Base-by-base conservation (phyloP, 2,797 vertebrate species). In the Rhinoraja longicauda region DNA sequence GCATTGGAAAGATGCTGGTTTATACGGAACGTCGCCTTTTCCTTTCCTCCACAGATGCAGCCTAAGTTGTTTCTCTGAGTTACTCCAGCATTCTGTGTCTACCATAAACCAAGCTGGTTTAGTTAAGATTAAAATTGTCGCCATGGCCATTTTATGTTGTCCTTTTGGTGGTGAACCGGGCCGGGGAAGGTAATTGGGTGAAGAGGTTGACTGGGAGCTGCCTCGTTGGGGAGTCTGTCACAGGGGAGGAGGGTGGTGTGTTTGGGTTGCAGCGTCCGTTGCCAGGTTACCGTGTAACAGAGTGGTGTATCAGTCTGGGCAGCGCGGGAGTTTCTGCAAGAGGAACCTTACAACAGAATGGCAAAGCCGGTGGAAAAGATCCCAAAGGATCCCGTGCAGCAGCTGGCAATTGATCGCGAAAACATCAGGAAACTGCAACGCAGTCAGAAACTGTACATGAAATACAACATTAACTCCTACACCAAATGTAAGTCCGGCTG, bases 401-500 rank as follows among this genome's bases (percentile, higher is more conserved):
- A 88, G 21, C 17, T 88, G 29, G 84, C 84, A 12, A 67, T 88
- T 36, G 84, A 88, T 2, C 84, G 84, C 12, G 90, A 91, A 39
- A 53, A 67, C 1, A 91, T 91, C 90, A 91, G 12, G 70, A 91
- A 91, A 29, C 90, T 72, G 29, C 67, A 72, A 3, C 90, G 90
- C 36, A 26, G 32, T 45, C 90, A 73, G 90, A 91, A 91, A 53
- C 67, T 91, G 19, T 13, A 91, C 67, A 73, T 67, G 6, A 45
- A 26, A 36, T 91, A 91, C 67, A 91, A 73, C 12, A 91, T 91
- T 90, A 91, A 91, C 67, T 67, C 53, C 24, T 36, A 26, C 90
- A 73, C 90, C 8, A 91, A 91, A 29, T 91, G 90, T 91, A 91
- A 91, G 90, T 39, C 7, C 84, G 36, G 13, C 45, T 0, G 81